A percentile compares a stretch with the other conserved stretches of the same genome.
phyloP scores from a whole-genome alignment of 1,140 invertebrate genomes.

The Zophobas atratus region DNA sequence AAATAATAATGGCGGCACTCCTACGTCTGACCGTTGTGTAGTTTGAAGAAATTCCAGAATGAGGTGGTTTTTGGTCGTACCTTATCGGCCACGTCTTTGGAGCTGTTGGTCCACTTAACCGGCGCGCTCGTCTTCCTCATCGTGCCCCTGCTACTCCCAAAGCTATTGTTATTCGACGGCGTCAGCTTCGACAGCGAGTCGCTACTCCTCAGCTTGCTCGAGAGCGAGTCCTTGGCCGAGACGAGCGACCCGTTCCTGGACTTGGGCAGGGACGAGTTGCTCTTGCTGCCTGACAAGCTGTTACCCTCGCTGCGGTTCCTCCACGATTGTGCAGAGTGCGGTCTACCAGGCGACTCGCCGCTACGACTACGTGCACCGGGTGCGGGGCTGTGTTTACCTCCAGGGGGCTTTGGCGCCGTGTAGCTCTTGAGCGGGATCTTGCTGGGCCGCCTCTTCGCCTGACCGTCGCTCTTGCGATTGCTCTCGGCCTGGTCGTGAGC shows the following conservation, averaged over 20 bases:
- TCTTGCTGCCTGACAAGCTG: slow-evolving; percentile 62
- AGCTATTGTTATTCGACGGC: slow-evolving; percentile 47
- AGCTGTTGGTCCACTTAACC: slow-evolving; percentile 33
- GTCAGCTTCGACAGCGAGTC: slow-evolving; percentile 67
- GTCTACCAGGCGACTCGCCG: slow-evolving; percentile 69
- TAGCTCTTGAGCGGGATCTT: slow-evolving; percentile 78
- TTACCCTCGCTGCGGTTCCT: slow-evolving; percentile 65
- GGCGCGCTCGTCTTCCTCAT: slow-evolving; percentile 33
- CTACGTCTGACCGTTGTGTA: slow-evolving; percentile 68
- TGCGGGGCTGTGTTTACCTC: slow-evolving; percentile 66
- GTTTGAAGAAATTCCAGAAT: slow-evolving; percentile 79
- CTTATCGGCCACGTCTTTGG: slow-evolving; percentile 68
- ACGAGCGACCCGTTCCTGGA: slow-evolving; percentile 68
- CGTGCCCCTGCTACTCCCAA: slow-evolving; percentile 51
- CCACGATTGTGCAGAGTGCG: slow-evolving; percentile 70
- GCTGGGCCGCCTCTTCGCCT: slow-evolving; percentile 75
- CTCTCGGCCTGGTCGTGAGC: slow-evolving; percentile 73
- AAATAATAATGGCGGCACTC: slow-evolving; percentile 59
- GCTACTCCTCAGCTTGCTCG: slow-evolving; percentile 71
- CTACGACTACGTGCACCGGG: slow-evolving; percentile 70
- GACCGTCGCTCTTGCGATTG: slow-evolving; percentile 66
- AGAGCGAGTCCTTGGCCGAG: slow-evolving; percentile 74
- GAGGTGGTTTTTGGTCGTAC: slow-evolving; percentile 77
- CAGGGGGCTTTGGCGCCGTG: slow-evolving; percentile 73
- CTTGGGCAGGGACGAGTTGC: slow-evolving; percentile 63